These are phyloP conservation scores for Drosophila quadrilineata DNA, from an alignment of 1,140 invertebrate species.

Conservation along the genomic window DNA sequence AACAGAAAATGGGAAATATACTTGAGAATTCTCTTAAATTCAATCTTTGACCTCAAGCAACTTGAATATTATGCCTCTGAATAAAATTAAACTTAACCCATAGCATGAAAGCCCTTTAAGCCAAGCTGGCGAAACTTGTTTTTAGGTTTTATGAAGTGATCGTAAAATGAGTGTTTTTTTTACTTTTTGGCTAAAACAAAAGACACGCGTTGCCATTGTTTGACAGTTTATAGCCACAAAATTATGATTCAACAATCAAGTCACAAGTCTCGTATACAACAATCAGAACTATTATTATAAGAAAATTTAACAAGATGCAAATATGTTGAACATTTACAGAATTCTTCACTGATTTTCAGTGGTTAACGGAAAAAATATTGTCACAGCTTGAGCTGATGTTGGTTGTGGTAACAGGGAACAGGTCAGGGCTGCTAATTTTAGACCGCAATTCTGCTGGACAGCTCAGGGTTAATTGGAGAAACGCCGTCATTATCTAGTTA, in stretches of 20 bases:
- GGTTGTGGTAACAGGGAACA: too few relatives aligned
- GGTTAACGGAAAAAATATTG: conserved; percentile 1
- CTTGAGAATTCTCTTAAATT: too few relatives aligned
- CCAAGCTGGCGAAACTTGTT: conserved; percentile 43
- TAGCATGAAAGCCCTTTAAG: conserved; percentile 11
- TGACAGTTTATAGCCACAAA: neutral
- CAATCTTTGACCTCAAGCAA: too few relatives aligned
- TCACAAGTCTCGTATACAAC: too few relatives aligned
- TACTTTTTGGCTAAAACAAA: conserved; percentile 28
- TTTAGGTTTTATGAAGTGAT: conserved; percentile 14
- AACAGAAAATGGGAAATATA: neutral
- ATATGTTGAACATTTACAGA: neutral
- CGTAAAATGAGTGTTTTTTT: conserved; percentile 25
- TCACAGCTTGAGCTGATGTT: conserved; percentile 17
- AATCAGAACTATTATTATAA: too few relatives aligned
- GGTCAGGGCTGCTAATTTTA: conserved; percentile 62
- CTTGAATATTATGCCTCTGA: too few relatives aligned
- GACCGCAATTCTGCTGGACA: conserved; percentile 33
- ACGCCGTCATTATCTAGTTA: conserved; percentile 27
- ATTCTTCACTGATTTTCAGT: neutral
- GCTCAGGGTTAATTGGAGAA: conserved; percentile 63
- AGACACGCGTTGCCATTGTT: conserved; percentile 20
- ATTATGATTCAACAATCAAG: neutral
- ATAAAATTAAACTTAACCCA: neutral
- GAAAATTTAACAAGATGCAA: neutral